Evolutionary conservation across 2,888 invertebrate species (phyloP).

Genomic region (Tenthredo distinguenda): DNA sequence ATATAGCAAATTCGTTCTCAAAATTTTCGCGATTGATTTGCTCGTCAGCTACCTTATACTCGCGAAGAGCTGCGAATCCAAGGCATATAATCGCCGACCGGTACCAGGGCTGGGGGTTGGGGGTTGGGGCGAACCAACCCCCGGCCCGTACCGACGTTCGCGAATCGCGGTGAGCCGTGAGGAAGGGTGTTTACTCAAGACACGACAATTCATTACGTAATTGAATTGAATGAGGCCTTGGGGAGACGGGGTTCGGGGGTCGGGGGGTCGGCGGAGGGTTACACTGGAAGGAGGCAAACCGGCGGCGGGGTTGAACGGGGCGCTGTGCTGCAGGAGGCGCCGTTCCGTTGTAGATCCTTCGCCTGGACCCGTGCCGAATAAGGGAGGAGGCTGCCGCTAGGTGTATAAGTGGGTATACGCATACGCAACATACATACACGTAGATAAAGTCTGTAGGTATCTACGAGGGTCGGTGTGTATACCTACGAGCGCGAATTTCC

Average conservation of each 20-base stretch:
- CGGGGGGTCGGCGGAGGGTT: constrained; percentile 15
- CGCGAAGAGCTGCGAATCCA: not conserved
- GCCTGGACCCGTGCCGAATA: constrained; percentile 37
- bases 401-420: constrained; percentile 6
- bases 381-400: not conserved
- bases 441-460: constrained; percentile 53
- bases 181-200: constrained; percentile 77
- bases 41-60: not conserved
- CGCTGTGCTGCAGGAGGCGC: constrained; percentile 31
- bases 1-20: not conserved
- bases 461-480: constrained; percentile 42
- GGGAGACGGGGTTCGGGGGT: constrained; percentile 24
- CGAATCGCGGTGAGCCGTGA: constrained; percentile 72
- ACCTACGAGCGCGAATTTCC: constrained; percentile 32
- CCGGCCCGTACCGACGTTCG: constrained; percentile 54
- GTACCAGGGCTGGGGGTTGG: not conserved
- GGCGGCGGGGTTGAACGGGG: constrained; percentile 1
- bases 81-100: constrained; percentile 35
- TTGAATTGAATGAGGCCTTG: constrained; percentile 76
- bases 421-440: constrained; percentile 16
- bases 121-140: not conserved
- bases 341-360: constrained; percentile 41
- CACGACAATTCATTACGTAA: constrained; percentile 79
- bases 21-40: not conserved
- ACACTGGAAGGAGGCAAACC: constrained; percentile 3